phyloP scores from a whole-genome alignment of 2,888 invertebrate species.

The Gastrophysa polygoni region DNA sequence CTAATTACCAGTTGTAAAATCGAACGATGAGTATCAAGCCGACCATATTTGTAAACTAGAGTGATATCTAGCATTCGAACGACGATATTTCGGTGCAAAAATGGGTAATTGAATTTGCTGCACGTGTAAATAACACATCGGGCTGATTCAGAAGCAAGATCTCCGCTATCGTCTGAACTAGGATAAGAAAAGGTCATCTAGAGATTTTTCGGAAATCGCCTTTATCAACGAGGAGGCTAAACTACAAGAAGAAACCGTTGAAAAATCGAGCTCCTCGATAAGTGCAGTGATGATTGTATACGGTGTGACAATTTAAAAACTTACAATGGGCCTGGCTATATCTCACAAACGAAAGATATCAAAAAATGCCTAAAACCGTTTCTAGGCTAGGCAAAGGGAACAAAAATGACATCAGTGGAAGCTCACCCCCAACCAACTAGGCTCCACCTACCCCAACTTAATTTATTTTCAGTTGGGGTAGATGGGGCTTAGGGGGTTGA shows the following conservation, averaged over 20 bases:
- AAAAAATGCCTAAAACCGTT: too few species aligned
- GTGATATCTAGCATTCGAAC: too few species aligned
- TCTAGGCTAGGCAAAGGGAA: too few species aligned
- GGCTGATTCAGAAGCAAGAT: background rate
- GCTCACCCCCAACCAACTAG: too few species aligned
- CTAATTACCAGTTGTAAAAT: background rate
- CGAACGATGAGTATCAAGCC: background rate
- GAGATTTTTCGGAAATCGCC: conserved; percentile 17
- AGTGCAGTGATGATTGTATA: background rate
- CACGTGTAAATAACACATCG: background rate
- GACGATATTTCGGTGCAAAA: background rate
- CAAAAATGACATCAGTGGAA: too few species aligned
- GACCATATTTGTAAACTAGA: background rate
- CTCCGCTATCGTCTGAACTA: background rate
- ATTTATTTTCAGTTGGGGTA: too few species aligned
- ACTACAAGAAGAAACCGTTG: background rate
- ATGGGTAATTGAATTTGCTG: background rate
- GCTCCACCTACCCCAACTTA: too few species aligned
- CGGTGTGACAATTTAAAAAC: background rate
- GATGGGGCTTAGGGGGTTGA: too few species aligned
- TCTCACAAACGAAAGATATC: too few species aligned
- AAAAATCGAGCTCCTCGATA: background rate
- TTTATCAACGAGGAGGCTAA: conserved; percentile 15
- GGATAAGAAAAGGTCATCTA: conserved; percentile 28
- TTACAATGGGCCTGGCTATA: too few species aligned